Percentiles rank a stretch among this genome's conserved stretches.
phyloP scores from a whole-genome alignment of 1,140 invertebrate species.

The Psix sp. region DNA sequence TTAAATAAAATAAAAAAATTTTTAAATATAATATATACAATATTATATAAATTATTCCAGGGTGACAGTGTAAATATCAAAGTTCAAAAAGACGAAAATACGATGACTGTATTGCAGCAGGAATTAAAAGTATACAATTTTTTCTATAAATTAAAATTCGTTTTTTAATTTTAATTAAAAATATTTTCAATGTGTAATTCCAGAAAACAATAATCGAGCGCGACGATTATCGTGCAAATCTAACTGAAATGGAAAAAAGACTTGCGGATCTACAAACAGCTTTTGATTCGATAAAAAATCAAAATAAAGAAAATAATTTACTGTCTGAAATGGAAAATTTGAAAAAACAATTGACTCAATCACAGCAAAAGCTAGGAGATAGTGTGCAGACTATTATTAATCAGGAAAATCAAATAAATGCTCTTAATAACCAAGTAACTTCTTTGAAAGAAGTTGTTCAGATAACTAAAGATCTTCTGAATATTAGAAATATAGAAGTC shows the following conservation, averaged over 20 bases:
- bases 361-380: slow-evolving; percentile 65
- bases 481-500: slow-evolving; percentile 86
- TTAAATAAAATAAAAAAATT: not conserved
- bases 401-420: slow-evolving; percentile 85
- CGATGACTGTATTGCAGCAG: slow-evolving; percentile 7
- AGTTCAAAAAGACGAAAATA: slow-evolving; percentile 12
- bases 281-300: slow-evolving; percentile 29
- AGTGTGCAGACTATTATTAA: slow-evolving; percentile 71
- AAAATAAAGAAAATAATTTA: slow-evolving; percentile 40
- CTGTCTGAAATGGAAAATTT: slow-evolving; percentile 61
- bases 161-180: not conserved
- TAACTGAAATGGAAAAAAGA: slow-evolving; percentile 63
- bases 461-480: slow-evolving; percentile 86
- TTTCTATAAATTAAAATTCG: not conserved
- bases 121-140: slow-evolving; percentile 27
- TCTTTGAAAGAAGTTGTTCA: slow-evolving; percentile 86
- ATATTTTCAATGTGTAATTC: not conserved
- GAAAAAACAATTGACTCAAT: slow-evolving; percentile 62
- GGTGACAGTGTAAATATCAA: slow-evolving; percentile 8
- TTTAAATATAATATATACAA: not conserved
- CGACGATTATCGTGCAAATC: slow-evolving; percentile 64
- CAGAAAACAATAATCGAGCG: slow-evolving; percentile 66
- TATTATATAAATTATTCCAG: not conserved
- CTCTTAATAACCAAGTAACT: slow-evolving; percentile 82
- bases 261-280: slow-evolving; percentile 52